Evolutionary conservation across 2,113 vertebrate genomes (phyloP), one percentile per base, ranked within the genome.

Genomic region (Argyrosomus japonicus): DNA sequence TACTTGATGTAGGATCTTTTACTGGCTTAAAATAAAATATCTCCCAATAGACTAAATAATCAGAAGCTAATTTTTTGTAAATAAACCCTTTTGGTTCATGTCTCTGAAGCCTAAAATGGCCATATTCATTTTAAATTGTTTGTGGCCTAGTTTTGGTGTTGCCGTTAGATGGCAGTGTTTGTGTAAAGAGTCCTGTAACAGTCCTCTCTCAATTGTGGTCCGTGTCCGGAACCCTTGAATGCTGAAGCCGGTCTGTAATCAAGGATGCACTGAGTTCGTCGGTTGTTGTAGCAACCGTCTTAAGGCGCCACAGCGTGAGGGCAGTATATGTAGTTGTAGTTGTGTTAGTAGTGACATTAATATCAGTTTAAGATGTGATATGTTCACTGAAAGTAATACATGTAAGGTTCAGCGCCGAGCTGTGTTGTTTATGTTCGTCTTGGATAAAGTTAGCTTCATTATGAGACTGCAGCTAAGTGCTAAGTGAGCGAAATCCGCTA

Each of bases 271-370:
- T 9, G 0, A 1, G 0, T 19, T 13, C 11, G n/a, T 58, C 48
- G 12, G 73, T 92, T 94, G 93, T 93, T 88, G 91, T 94, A 88
- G 93, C 90, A 94, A 94, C 93, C 73, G 25, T 9, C 2, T 40
- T 5, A 14, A 7, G 23, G 40, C 47, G 29, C 27, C 8, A 6
- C 10, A 21, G 11, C 36, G 50, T 65, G 8, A 10, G 15, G 0
- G 21, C 70, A 3, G 0, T 19, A 18, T 48, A 1, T 68, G 1
- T 9, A 0, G 51, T 12, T 25, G 3, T 40, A 40, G 1, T 1
- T 21, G 11, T 60, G 4, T 51, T 27, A 15, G 3, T 40, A 4
- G 19, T 68, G 12, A 14, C 25, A 32, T 0, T n/a, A 45, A 72
- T 18, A 10, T 27, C 3, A 4, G 7, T 13, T 50, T 0, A 56